Evolutionary conservation across 2,888 invertebrate species (phyloP), one percentile per base, ranked within the genome.

Genomic region (Rotaria magnacalcarata): DNA sequence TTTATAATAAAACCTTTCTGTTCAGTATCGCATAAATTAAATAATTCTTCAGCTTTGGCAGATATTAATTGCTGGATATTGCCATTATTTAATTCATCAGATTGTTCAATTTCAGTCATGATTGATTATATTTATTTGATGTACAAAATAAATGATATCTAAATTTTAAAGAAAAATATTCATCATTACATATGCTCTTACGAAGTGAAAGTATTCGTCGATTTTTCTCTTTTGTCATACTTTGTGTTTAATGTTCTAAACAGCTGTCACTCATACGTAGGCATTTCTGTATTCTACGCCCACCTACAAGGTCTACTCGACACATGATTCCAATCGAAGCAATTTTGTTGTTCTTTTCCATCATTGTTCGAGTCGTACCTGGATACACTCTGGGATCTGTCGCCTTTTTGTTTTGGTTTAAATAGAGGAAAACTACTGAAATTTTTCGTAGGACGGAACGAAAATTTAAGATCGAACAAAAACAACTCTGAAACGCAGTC

Each of bases 1-100:
- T 92, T 92, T 27, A 91, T 91, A 86, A 93, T 87, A 54, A 85
- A 85, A 43, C 85, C 87, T 84, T 91, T 91, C 41, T 90, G 89
- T 88, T 92, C 92, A 41, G 88, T 89, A 88, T 93, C 93, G 88
- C 92, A 92, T 10, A 92, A 88, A 14, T 88, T 89, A 88, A 92
- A 93, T 84, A 93, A 89, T 85, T 92, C 92, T 86, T 90, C 90
- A 2, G 92, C 92, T 87, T 91, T 91, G 6, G 56, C 80, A 41
- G 56, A 43, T 50, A 86, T n/a, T 24, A 86, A 7, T 24, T 84
- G 43, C 52, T 85, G 75, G 27, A 86, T 24, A 52, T 85, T 80
- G 34, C 47, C 47, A 19, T 14, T 34, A 34, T 34, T 19, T 6
- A 67, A 5, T 27, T 67, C 67, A 41, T 41, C 67, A 19, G 27